Base-by-base conservation (phyloP, 1,140 invertebrate genomes). In the Periplaneta americana region DNA sequence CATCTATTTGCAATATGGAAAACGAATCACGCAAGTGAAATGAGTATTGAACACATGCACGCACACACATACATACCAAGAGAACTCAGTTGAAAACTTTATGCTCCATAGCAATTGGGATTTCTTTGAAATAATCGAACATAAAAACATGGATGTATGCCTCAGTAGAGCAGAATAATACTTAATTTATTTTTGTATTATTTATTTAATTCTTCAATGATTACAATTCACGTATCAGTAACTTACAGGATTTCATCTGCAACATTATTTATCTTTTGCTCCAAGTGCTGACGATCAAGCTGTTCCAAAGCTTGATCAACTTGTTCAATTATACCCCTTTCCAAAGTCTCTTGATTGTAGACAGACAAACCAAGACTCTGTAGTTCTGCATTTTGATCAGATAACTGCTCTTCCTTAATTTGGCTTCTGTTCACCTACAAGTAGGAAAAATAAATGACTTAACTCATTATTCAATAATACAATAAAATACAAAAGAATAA, bases 281-380 rank as follows among this genome's bases (percentile, higher is more conserved):
- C 48, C 11, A 57, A 17, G 28, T 28, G 66, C 10, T 57, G 34
- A 35, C 4, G 5, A 35, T 80, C 36, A 36, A 74, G 80, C 28
- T 66, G 37, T 28, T 80, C 74, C 6, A 80, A 36, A 80, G 74
- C 80, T n/a, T 80, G 48, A 80, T 80, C 80, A 13, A 80, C 39
- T 22, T 80, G 35, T 13, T 80, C 18, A n/a, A 80, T 15, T n/a
- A 80, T 75, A n/a, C 80, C 80, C 34, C 75, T 35, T 74, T 80
- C 80, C 34, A 80, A 35, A 10, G 28, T 37, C 15, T 75, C 80
- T 74, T 80, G 80, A 35, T 80, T 66, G 28, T 80, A 80, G 35
- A 57, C 57, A 13, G 35, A 66, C 34, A 80, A 33, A 8, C 80
- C 80, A 28, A 80, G 74, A 34, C 9, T 34, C 34, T 80, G 66